A percentile compares a stretch with the other conserved stretches of the same genome.
phyloP scores from a whole-genome alignment of 2,113 vertebrate species.

The Brevimyrus niger region DNA sequence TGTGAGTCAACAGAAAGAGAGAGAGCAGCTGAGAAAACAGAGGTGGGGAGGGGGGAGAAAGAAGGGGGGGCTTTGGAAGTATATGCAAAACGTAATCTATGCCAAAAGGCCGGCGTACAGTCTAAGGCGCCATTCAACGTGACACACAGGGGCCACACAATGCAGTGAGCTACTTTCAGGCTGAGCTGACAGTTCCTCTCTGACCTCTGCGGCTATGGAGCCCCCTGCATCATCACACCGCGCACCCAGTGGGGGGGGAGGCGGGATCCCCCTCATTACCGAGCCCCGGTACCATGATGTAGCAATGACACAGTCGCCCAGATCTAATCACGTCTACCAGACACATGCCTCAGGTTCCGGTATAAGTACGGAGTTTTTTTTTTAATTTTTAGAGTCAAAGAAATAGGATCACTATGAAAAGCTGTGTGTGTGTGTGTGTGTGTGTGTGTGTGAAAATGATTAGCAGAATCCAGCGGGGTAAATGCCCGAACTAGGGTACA shows the following conservation, averaged over 20 bases:
- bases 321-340: background rate
- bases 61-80: background rate
- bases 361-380: background rate
- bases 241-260: background rate
- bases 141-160: background rate
- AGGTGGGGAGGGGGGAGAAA: background rate
- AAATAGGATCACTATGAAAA: background rate
- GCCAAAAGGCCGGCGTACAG: background rate
- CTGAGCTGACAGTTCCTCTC: background rate
- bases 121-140: background rate
- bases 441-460: background rate
- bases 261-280: background rate
- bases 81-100: constrained; percentile 2
- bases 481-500: background rate
- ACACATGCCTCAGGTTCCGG: background rate
- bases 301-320: background rate
- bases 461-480: background rate
- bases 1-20: constrained; percentile 29
- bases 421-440: background rate
- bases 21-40: constrained; percentile 38
- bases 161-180: background rate
- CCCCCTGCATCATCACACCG: background rate
- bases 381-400: background rate
- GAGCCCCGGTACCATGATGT: background rate
- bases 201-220: background rate